A percentile compares a stretch with the other conserved stretches of the same genome.
These are phyloP conservation scores for Drosophila paracracens DNA, from an alignment of 2,888 invertebrate species.

Conservation along the genomic window DNA sequence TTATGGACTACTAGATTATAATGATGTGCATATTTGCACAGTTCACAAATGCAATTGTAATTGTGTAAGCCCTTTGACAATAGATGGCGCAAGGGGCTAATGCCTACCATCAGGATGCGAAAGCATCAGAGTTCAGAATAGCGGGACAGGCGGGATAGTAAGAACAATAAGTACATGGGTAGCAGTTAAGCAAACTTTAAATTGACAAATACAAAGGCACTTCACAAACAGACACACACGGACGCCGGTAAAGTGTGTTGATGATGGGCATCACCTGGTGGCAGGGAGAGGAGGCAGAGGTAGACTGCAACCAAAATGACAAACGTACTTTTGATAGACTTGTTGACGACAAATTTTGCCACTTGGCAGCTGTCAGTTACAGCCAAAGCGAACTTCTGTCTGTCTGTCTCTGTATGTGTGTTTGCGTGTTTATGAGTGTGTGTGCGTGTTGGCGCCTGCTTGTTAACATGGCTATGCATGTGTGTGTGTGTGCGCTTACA, in stretches of 20 bases:
- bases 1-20: conserved; percentile 23
- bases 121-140: neutral
- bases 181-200: conserved; percentile 59
- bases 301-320: conserved; percentile 76
- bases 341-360: conserved; percentile 79
- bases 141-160: neutral
- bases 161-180: conserved; percentile 26
- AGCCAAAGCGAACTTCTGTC: conserved; percentile 37
- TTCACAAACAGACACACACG: conserved; percentile 18
- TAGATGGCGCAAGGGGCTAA: neutral
- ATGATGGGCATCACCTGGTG: conserved; percentile 36
- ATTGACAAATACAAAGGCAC: conserved; percentile 54
- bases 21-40: conserved; percentile 44
- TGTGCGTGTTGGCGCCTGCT: conserved; percentile 33
- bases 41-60: conserved; percentile 63
- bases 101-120: neutral
- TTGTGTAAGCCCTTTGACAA: conserved; percentile 50
- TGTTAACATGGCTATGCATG: conserved; percentile 30
- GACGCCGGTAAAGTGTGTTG: conserved; percentile 13
- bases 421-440: conserved; percentile 10
- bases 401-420: conserved; percentile 10
- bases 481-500: conserved; percentile 22
- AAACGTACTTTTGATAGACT: conserved; percentile 81
- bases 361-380: conserved; percentile 77
- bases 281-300: conserved; percentile 12